Evolutionary conservation across 1,140 invertebrate species (phyloP).

Genomic region (Notospermus geniculatus): DNA sequence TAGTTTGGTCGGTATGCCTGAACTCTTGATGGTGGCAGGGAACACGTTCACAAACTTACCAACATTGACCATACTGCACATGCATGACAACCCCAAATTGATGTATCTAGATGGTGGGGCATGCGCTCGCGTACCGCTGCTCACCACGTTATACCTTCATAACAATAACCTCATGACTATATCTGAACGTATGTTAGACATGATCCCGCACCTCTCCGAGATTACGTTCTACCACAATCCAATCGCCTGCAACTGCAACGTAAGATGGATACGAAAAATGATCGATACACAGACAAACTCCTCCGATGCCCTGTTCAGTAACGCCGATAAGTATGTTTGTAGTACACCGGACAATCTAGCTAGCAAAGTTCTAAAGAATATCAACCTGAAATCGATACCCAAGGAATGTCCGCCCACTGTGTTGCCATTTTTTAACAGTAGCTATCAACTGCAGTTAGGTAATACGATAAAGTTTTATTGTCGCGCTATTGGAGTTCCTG

Average conservation of each 20-base stretch:
- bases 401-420: constrained; percentile 47
- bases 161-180: constrained; percentile 54
- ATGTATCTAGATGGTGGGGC: constrained; percentile 53
- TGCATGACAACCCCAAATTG: constrained; percentile 54
- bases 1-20: constrained; percentile 48
- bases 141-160: constrained; percentile 51
- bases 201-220: constrained; percentile 37
- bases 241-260: constrained; percentile 59
- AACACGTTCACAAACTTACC: constrained; percentile 55
- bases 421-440: constrained; percentile 42
- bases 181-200: constrained; percentile 33
- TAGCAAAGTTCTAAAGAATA: constrained; percentile 38
- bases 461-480: constrained; percentile 55
- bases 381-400: constrained; percentile 38
- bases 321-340: constrained; percentile 49
- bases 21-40: constrained; percentile 49
- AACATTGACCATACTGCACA: constrained; percentile 42
- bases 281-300: constrained; percentile 19
- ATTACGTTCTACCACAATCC: constrained; percentile 56
- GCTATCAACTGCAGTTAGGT: constrained; percentile 50
- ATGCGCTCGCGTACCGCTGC: constrained; percentile 46
- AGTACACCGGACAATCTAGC: constrained; percentile 33
- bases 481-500: constrained; percentile 54
- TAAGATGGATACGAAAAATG: constrained; percentile 52
- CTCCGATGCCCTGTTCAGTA: constrained; percentile 30